phyloP scores from a whole-genome alignment of 2,888 invertebrate genomes.

The Teinopalpus imperialis region DNA sequence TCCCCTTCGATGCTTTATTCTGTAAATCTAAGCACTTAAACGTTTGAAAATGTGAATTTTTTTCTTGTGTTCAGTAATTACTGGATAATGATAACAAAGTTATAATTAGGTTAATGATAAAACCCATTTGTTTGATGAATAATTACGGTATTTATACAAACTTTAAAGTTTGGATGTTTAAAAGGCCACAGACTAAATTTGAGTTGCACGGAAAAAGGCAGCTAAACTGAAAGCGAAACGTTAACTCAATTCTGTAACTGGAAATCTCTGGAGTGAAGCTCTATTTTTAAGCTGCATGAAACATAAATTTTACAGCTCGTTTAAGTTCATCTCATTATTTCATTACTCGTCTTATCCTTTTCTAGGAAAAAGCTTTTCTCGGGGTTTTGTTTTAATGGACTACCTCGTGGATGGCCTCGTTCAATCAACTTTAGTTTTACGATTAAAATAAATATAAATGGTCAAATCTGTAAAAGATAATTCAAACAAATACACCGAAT shows the following conservation, averaged over 20 bases:
- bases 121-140: neutral
- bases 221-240: conserved; percentile 58
- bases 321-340: conserved; percentile 77
- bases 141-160: conserved; percentile 38
- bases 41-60: too few relatives aligned
- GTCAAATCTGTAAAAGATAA: too few relatives aligned
- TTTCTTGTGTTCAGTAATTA: too few relatives aligned
- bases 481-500: too few relatives aligned
- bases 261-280: conserved; percentile 61
- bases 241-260: conserved; percentile 63
- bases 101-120: neutral
- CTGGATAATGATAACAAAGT: too few relatives aligned
- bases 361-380: conserved; percentile 37
- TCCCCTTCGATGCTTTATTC: too few relatives aligned
- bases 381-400: conserved; percentile 23
- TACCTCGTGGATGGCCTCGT: conserved; percentile 21
- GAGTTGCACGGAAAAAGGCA: conserved; percentile 55
- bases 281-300: conserved; percentile 75
- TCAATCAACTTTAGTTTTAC: conserved; percentile 6
- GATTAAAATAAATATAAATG: neutral
- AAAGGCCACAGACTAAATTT: conserved; percentile 57
- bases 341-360: conserved; percentile 65
- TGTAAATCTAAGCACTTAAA: too few relatives aligned
- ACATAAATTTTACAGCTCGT: conserved; percentile 77
- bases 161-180: conserved; percentile 52